phyloP scores from a whole-genome alignment of 2,797 vertebrate species.

The Cygnus olor region DNA sequence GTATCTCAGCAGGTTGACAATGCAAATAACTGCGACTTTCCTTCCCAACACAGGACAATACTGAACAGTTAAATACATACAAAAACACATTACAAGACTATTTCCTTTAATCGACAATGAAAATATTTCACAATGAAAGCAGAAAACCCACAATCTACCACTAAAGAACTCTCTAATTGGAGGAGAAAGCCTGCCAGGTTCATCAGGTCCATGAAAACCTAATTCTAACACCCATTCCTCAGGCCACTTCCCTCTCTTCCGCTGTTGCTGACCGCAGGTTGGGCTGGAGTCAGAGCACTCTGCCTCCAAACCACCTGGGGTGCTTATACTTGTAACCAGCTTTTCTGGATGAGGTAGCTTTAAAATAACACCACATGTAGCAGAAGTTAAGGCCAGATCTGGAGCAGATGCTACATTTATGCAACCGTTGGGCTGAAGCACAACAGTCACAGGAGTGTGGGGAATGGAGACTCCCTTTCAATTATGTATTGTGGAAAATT shows the following conservation, averaged over 20 bases:
- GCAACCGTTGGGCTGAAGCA: neutral
- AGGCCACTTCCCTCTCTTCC: neutral
- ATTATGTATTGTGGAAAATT: neutral
- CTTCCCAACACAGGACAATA: no score
- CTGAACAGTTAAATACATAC: neutral
- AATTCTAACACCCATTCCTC: neutral
- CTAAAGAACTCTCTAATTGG: neutral
- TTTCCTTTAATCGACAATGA: neutral
- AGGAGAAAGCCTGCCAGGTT: neutral
- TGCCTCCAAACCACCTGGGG: neutral
- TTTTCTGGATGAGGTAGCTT: neutral
- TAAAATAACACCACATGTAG: neutral
- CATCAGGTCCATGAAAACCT: neutral
- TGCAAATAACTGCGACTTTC: neutral
- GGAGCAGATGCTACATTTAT: neutral
- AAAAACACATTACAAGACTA: neutral
- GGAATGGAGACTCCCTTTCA: neutral
- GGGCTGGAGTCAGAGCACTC: neutral
- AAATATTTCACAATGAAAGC: neutral
- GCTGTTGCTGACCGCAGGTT: neutral
- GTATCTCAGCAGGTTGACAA: neutral
- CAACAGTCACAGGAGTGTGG: accelerated
- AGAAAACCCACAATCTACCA: neutral
- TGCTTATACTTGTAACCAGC: neutral
- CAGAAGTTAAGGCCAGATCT: accelerated